These are phyloP conservation scores for Notospermus geniculatus DNA, from an alignment of 1,140 invertebrate species.

Conservation along the genomic window DNA sequence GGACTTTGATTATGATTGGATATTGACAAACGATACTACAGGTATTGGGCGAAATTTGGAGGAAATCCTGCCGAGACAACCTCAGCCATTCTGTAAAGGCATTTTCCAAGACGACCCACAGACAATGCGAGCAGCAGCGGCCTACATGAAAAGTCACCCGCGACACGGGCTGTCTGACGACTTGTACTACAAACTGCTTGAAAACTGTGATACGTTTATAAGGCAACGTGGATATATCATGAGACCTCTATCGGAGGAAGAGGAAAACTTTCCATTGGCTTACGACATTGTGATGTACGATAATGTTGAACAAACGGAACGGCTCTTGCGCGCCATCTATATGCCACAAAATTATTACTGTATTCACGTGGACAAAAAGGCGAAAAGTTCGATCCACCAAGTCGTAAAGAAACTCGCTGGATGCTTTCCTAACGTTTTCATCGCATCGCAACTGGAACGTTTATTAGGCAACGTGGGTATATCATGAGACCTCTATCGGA, in stretches of 20 bases:
- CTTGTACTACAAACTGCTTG: too few species aligned
- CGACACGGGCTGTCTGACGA: too few species aligned
- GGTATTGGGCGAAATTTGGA: too few species aligned
- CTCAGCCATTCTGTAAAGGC: too few species aligned
- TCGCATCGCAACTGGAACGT: too few species aligned
- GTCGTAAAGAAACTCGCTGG: conserved; percentile 28
- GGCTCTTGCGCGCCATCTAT: conserved; percentile 46
- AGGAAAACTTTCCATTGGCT: conserved; percentile 40
- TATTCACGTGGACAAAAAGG: conserved; percentile 48
- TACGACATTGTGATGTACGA: conserved; percentile 35
- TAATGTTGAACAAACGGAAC: conserved; percentile 41
- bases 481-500: not conserved
- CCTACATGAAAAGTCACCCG: too few species aligned
- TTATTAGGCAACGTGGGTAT: not conserved
- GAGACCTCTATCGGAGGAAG: conserved; percentile 16
- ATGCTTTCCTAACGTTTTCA: conserved; percentile 27
- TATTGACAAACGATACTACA: too few species aligned
- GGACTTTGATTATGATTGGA: too few species aligned
- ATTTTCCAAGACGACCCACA: too few species aligned
- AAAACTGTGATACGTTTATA: conserved; percentile 7
- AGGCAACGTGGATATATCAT: not conserved
- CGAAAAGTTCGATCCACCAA: conserved; percentile 14
- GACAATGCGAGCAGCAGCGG: too few species aligned
- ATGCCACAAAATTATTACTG: conserved; percentile 53
- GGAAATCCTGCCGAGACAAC: too few species aligned